Conservation (phyloP, 2,888 invertebrate species). For the Notocelia uddmanniana region DNA sequence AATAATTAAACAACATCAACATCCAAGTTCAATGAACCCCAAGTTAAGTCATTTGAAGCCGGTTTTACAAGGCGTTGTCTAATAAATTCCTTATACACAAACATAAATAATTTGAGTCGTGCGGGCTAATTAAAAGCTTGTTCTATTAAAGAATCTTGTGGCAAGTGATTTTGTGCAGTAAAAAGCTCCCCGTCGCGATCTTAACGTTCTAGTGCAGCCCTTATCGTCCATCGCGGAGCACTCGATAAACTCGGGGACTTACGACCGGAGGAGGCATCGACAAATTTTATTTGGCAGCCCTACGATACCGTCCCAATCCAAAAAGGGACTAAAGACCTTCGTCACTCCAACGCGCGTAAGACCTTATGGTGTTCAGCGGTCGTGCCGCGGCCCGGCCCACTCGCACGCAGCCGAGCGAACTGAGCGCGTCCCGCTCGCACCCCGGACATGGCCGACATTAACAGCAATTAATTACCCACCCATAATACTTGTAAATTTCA, state of each 20-base stretch:
- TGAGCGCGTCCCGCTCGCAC: constrained; percentile 66
- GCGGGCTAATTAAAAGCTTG: constrained; percentile 73
- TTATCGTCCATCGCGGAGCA: constrained; percentile 57
- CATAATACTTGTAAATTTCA: constrained; percentile 49
- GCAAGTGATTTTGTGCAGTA: constrained; percentile 62
- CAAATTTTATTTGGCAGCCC: constrained; percentile 73
- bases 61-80: constrained; percentile 44
- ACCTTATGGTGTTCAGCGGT: neutral
- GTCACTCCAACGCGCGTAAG: neutral
- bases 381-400: constrained; percentile 61
- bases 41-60: constrained; percentile 38
- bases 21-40: constrained; percentile 27
- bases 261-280: constrained; percentile 68
- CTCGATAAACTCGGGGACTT: constrained; percentile 68
- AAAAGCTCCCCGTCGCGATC: constrained; percentile 73
- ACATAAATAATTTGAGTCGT: constrained; percentile 55
- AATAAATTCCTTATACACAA: constrained; percentile 48
- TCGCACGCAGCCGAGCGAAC: constrained; percentile 64
- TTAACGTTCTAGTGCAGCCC: constrained; percentile 56
- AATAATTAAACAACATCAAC: constrained; percentile 29
- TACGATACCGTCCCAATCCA: constrained; percentile 49
- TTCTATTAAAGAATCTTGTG: constrained; percentile 64
- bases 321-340: neutral
- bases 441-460: constrained; percentile 44
- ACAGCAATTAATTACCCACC: constrained; percentile 48